Conservation (phyloP, 2,888 invertebrate species). For the Meganola albula region DNA sequence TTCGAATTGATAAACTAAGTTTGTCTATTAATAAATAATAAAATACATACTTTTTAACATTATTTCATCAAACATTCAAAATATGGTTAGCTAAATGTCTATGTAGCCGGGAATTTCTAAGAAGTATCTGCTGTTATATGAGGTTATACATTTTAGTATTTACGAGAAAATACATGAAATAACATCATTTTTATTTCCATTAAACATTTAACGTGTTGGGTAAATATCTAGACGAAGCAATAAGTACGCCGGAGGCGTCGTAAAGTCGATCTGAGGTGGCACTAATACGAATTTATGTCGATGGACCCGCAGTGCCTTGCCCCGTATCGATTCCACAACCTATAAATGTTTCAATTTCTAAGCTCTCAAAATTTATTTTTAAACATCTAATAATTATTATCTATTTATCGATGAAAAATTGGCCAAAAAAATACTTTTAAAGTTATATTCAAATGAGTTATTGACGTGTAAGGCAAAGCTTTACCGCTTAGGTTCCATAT, state of each 20-base stretch:
- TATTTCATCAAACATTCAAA: no score
- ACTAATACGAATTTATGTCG: constrained; percentile 76
- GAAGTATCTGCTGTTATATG: no score
- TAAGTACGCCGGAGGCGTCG: constrained; percentile 67
- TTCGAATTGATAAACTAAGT: no score
- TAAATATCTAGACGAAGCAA: constrained; percentile 58
- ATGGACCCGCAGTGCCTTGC: constrained; percentile 53
- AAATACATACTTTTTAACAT: no score
- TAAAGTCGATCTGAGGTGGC: constrained; percentile 75
- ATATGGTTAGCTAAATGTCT: no score
- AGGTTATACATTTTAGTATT: no score
- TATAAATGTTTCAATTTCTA: constrained; percentile 71
- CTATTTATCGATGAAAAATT: no score
- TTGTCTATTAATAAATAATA: no score
- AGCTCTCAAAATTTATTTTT: constrained; percentile 30
- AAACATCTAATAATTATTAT: no score
- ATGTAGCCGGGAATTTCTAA: no score
- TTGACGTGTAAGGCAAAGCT: constrained; percentile 28
- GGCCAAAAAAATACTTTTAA: no score
- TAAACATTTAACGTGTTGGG: constrained; percentile 50
- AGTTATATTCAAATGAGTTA: no score
- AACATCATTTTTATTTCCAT: constrained; percentile 39
- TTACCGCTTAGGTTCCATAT: constrained; percentile 57
- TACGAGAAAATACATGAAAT: constrained; percentile 18
- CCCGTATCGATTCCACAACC: constrained; percentile 62